Conservation (phyloP, 2,113 vertebrate species). For the Mustela nigripes region DNA sequence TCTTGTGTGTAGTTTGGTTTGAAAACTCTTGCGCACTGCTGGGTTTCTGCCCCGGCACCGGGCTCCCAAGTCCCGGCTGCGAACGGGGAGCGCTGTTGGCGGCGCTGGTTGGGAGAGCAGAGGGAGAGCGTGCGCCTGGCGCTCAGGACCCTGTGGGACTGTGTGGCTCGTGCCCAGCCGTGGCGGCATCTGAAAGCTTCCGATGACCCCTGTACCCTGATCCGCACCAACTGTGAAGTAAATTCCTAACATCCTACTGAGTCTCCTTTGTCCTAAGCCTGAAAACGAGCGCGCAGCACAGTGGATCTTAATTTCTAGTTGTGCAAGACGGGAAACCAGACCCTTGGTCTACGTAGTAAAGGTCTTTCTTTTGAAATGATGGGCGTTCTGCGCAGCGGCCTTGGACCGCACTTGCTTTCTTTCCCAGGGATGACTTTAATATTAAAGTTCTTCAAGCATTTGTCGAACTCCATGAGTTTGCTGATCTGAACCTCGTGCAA, state of each 20-base stretch:
- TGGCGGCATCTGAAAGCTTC: background rate
- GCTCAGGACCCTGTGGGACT: background rate
- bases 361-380: background rate
- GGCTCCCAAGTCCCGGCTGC: background rate
- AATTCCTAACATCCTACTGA: fast-evolving
- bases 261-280: background rate
- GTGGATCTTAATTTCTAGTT: background rate
- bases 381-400: background rate
- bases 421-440: constrained; percentile 97
- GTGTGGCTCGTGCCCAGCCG: background rate
- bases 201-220: background rate
- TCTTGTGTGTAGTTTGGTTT: background rate
- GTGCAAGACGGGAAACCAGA: background rate
- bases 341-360: fast-evolving
- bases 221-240: fast-evolving
- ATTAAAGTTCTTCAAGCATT: constrained; percentile 99
- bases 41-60: background rate
- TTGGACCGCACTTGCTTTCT: background rate
- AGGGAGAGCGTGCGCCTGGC: fast-evolving
- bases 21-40: background rate
- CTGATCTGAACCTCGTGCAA: constrained; percentile 98
- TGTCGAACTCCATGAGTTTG: constrained; percentile 99
- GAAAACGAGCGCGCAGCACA: fast-evolving
- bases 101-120: fast-evolving
- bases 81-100: fast-evolving